These are phyloP conservation scores for Drosophila nr. medialis DNA, from an alignment of 2,888 invertebrate genomes.

Conservation along the genomic window DNA sequence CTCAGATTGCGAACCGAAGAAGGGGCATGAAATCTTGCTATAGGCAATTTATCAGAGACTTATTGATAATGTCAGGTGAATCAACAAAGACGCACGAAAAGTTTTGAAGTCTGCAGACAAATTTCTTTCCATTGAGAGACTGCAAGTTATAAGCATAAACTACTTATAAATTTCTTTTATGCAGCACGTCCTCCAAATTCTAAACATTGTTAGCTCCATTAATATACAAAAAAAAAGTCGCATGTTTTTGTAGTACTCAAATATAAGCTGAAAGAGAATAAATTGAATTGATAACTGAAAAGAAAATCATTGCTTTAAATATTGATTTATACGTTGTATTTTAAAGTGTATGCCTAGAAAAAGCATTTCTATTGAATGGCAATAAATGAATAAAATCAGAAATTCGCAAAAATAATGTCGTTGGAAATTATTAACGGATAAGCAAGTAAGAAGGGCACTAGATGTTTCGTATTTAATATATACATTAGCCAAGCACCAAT, in stretches of 20 bases:
- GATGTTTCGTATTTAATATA: background rate
- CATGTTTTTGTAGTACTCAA: background rate
- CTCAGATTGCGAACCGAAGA: conserved; percentile 7
- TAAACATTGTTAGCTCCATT: background rate
- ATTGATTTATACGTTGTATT: background rate
- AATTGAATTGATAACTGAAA: background rate
- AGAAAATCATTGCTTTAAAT: background rate
- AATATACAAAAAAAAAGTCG: background rate
- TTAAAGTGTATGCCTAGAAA: background rate
- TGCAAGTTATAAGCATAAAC: background rate
- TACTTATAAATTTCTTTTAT: background rate
- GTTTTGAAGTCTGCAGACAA: background rate
- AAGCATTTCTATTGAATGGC: background rate
- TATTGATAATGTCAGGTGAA: conserved; percentile 2
- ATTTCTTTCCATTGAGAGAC: background rate
- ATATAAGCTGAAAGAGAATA: background rate
- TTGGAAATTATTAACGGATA: background rate
- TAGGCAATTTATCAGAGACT: background rate
- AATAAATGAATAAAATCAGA: background rate
- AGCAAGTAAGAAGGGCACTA: background rate
- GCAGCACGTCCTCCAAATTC: background rate
- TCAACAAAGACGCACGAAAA: conserved; percentile 1
- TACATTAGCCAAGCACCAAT: conserved; percentile 22
- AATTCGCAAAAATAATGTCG: background rate
- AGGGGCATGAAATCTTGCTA: background rate